Conservation (phyloP, 2,113 vertebrate species). For the Hydrochoerus hydrochaeris region DNA sequence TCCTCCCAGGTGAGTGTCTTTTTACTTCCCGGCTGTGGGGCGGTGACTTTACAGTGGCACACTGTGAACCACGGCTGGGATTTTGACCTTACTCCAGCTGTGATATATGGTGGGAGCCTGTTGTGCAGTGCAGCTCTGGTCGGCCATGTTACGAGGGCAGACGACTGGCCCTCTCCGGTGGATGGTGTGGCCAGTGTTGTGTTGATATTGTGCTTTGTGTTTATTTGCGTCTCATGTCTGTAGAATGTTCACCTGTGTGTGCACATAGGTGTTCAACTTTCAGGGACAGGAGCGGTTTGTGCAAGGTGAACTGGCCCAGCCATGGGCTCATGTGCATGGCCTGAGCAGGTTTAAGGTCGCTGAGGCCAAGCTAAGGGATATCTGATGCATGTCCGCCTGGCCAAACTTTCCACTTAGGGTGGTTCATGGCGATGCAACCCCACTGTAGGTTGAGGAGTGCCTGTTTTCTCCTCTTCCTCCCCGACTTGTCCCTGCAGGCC, state of each 20-base stretch:
- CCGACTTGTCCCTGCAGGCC: not conserved
- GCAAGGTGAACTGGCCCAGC: not conserved
- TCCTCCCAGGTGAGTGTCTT: not conserved
- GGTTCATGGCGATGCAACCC: not conserved
- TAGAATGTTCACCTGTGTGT: no score
- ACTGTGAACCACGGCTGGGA: not conserved
- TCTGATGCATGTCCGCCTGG: not conserved
- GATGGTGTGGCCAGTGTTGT: not conserved
- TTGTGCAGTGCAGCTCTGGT: not conserved
- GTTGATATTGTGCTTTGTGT: not conserved
- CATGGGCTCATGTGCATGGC: not conserved
- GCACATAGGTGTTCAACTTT: not conserved
- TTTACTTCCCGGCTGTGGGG: not conserved
- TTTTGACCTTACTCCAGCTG: not conserved
- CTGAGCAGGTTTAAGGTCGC: no score
- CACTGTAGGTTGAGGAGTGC: not conserved
- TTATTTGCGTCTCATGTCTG: not conserved
- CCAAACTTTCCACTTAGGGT: not conserved
- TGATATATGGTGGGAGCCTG: no score
- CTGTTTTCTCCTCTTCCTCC: constrained; percentile 14
- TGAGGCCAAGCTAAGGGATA: not conserved
- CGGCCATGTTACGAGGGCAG: not conserved
- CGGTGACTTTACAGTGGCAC: no score
- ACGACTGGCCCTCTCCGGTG: not conserved
- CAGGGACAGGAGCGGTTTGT: not conserved